phyloP scores from a whole-genome alignment of 1,140 invertebrate genomes.

The Listronotus oregonensis region DNA sequence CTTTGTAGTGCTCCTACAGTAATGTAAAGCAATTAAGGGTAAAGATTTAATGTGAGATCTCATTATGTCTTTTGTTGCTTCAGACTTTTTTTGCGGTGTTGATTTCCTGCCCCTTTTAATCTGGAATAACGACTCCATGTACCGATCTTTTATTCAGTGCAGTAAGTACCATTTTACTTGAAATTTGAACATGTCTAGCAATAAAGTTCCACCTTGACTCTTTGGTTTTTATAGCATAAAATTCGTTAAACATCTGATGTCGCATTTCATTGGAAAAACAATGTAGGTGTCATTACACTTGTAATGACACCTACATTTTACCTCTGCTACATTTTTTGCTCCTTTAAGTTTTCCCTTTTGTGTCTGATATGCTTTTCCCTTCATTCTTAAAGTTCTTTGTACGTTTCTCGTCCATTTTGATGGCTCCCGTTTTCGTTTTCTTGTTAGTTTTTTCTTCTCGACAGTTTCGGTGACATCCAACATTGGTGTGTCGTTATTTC shows the following conservation, averaged over 20 bases:
- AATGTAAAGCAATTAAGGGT: neutral
- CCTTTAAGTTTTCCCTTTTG: neutral
- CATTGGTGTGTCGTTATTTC: too few species aligned
- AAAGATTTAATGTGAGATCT: conserved; percentile 12
- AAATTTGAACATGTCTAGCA: neutral
- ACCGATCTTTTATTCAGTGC: too few species aligned
- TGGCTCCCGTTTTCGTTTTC: too few species aligned
- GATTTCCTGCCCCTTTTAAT: neutral
- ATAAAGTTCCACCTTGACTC: too few species aligned
- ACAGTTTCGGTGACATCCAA: too few species aligned
- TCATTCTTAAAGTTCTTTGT: conserved; percentile 1
- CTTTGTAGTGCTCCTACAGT: neutral
- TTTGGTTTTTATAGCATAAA: too few species aligned
- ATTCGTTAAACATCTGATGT: too few species aligned
- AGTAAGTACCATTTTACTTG: neutral
- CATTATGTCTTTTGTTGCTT: neutral
- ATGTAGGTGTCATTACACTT: conserved; percentile 10
- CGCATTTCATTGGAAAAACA: conserved; percentile 7
- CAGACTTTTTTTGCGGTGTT: neutral
- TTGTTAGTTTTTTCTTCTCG: conserved; percentile 4
- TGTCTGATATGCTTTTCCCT: neutral
- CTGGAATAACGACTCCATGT: conserved; percentile 1
- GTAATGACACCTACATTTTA: conserved; percentile 10
- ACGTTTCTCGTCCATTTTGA: neutral
- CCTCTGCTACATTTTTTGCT: too few species aligned